phyloP scores from a whole-genome alignment of 2,113 vertebrate genomes.

The Eonycteris spelaea region DNA sequence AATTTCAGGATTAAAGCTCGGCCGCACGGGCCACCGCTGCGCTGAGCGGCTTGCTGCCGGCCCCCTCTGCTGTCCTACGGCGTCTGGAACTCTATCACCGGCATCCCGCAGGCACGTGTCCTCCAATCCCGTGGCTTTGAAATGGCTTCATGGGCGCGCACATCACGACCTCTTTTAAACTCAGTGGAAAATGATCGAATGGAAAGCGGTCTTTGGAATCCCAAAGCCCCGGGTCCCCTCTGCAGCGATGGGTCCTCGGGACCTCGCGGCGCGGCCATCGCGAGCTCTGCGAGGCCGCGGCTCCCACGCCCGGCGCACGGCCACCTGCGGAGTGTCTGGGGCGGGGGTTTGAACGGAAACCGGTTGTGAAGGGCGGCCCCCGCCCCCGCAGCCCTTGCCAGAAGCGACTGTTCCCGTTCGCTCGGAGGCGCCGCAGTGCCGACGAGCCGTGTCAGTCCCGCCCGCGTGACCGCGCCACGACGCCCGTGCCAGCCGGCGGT shows the following conservation, averaged over 20 bases:
- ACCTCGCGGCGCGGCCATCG: constrained; percentile 24
- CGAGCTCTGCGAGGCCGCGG: background rate
- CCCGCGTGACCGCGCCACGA: too few relatives aligned
- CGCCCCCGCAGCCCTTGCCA: too few relatives aligned
- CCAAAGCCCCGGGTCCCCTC: background rate
- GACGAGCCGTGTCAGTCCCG: too few relatives aligned
- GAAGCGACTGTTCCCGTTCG: too few relatives aligned
- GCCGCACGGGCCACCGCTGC: background rate
- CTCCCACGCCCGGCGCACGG: constrained; percentile 52
- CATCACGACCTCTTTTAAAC: constrained; percentile 35
- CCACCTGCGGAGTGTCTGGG: constrained; percentile 63
- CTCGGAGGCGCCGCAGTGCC: too few relatives aligned
- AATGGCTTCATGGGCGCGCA: background rate
- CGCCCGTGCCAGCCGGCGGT: too few relatives aligned
- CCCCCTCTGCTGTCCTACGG: background rate
- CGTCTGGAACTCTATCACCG: background rate
- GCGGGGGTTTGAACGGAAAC: constrained; percentile 57
- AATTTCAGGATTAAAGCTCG: background rate
- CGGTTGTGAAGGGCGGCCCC: constrained; percentile 56
- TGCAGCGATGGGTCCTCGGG: constrained; percentile 36
- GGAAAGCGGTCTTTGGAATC: background rate
- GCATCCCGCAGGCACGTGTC: background rate
- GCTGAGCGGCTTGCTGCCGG: background rate
- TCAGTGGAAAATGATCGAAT: constrained; percentile 28
- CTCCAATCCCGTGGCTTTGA: background rate